Base-by-base conservation (phyloP, 1,140 invertebrate species). In the Archivesica marissinica region DNA sequence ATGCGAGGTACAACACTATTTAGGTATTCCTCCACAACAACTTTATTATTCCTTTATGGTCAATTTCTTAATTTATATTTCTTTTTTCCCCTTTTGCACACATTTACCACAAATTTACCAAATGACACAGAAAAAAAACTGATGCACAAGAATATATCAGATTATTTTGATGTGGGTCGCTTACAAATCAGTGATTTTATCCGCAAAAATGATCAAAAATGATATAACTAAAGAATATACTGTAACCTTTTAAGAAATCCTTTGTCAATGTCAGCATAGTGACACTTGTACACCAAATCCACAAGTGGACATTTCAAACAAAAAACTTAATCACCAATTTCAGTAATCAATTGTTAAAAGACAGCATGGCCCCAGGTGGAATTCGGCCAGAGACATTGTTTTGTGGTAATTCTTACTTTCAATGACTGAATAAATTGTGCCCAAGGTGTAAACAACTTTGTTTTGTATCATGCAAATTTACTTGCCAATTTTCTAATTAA, bases 401-500 rank as follows among this genome's bases (percentile, higher is more conserved):
- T 79, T 79, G 56, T 9, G 52, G 59, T 66, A 66, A 79, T 79
- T 72, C 41, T 47, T 66, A 61, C 25, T 35, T 44, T 64, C 23
- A 47, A 79, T 59, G 25, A 44, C 44, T 66, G 54, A 50, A 41
- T 79, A 38, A 64, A 64, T 79, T 66, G 52, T 39, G 23, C 77
- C 77, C 44, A 7, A 44, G 77, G 77, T 11, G 1, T n/a, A 38
- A 78, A 47, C 9, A 78, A 35, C 38, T n/a, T n/a, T 25, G 54
- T 64, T 78, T 50, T 41, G 61, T 44, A 54, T 61, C 11, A 74
- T 75, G 81, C 81, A 76, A 84, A 75, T 84, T 75, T 84, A 84
- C 76, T 84, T 84, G 81, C 23, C 72, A 76, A 84, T 75, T 84
- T 76, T 66, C 68, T 84, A 84, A 84, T 84, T 84, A 84, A 84